Evolutionary conservation across 1,140 invertebrate genomes (phyloP).

Genomic region (Schlechtendalia chinensis): DNA sequence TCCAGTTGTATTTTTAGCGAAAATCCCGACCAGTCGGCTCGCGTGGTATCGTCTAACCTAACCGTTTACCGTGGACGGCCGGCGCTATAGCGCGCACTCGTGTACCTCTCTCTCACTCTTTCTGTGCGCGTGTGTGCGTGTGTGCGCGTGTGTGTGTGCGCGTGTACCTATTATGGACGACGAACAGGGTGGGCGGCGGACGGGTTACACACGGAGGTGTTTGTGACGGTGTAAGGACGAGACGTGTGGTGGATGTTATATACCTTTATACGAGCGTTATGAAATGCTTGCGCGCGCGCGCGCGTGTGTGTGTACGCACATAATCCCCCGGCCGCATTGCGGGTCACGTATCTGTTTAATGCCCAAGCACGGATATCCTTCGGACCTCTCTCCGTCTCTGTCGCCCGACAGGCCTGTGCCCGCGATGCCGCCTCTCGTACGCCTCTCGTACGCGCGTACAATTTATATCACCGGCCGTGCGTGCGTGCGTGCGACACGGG

Average conservation of each 20-base stretch:
- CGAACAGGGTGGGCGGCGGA: background rate
- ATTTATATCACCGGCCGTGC: too few relatives aligned
- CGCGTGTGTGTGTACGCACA: constrained; percentile 10
- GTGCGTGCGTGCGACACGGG: background rate
- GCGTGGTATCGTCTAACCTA: too few relatives aligned
- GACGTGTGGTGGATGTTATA: background rate
- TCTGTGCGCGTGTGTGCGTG: background rate
- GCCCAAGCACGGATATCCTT: constrained; percentile 48
- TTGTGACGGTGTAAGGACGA: background rate
- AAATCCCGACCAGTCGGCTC: too few relatives aligned
- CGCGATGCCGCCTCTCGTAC: background rate
- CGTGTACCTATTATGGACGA: background rate
- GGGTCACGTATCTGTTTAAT: constrained; percentile 50
- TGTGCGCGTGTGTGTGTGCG: too few relatives aligned
- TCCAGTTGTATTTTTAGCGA: too few relatives aligned
- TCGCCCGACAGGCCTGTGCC: background rate
- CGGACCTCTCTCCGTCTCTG: constrained; percentile 27
- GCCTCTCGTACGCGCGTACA: too few relatives aligned
- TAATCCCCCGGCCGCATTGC: constrained; percentile 47
- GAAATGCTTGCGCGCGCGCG: background rate
- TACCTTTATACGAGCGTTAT: constrained; percentile 37
- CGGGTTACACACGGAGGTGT: constrained; percentile 13
- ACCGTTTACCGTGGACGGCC: too few relatives aligned
- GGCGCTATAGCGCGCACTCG: background rate
- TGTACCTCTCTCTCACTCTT: too few relatives aligned